phyloP scores from a whole-genome alignment of 2,888 invertebrate genomes.

The Xanthia icteritia region DNA sequence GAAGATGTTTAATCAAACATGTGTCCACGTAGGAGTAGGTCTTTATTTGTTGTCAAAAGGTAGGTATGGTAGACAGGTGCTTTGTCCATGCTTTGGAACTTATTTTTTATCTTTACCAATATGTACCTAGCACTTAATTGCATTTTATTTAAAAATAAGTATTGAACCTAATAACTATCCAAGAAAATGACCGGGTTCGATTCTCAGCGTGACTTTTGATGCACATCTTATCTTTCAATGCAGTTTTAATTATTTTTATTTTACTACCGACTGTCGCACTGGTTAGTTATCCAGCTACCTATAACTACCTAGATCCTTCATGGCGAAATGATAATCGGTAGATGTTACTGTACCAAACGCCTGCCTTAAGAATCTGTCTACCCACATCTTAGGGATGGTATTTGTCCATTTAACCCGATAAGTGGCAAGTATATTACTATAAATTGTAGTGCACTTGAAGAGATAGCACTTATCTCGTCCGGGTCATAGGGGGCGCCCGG shows the following conservation, averaged over 20 bases:
- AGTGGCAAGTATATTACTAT: conserved; percentile 63
- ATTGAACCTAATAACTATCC: too few relatives aligned
- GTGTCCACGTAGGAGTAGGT: too few relatives aligned
- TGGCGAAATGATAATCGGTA: neutral
- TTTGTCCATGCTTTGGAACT: too few relatives aligned
- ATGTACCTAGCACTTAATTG: too few relatives aligned
- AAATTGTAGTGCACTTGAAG: conserved; percentile 76
- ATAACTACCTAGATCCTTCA: neutral
- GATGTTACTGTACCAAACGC: neutral
- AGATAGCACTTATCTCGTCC: conserved; percentile 75
- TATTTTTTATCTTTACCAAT: too few relatives aligned
- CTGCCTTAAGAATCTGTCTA: conserved; percentile 15
- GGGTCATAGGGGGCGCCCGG: conserved; percentile 70
- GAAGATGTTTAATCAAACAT: too few relatives aligned
- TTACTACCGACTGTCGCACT: neutral
- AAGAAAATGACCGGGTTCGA: neutral
- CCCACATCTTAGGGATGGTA: conserved; percentile 39
- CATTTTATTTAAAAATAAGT: too few relatives aligned
- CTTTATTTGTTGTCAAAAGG: too few relatives aligned
- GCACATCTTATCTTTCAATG: neutral
- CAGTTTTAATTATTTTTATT: neutral
- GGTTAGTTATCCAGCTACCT: neutral
- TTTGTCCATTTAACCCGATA: conserved; percentile 62
- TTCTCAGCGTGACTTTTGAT: neutral
- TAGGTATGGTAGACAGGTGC: too few relatives aligned